A percentile compares a stretch with the other conserved stretches of the same genome.
Conservation (phyloP, 30 jellyfish, hydroid and myxozoan species). For the Hydractinia symbiolongicarpus region DNA sequence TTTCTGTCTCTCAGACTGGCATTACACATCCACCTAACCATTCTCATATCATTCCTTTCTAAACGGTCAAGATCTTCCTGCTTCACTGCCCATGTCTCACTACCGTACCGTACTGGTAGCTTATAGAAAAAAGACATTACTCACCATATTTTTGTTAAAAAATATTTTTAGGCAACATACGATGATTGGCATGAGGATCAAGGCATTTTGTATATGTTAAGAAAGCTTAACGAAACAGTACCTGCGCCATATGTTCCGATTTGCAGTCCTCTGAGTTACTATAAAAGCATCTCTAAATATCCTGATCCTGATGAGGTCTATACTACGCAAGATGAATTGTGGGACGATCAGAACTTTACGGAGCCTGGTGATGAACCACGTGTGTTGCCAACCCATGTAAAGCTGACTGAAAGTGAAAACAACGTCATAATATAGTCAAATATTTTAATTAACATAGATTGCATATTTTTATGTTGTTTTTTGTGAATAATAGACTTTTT, state of each 20-base stretch:
- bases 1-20: too few relatives aligned
- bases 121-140: too few relatives aligned
- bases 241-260: slow-evolving; percentile 59
- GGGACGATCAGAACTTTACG: slow-evolving; percentile 20
- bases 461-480: background rate
- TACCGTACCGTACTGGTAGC: too few relatives aligned
- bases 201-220: slow-evolving; percentile 54
- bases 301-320: slow-evolving; percentile 27
- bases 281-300: slow-evolving; percentile 14
- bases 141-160: background rate
- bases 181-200: slow-evolving; percentile 79
- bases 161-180: slow-evolving; percentile 5
- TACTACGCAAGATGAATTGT: slow-evolving; percentile 14
- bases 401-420: slow-evolving; percentile 1
- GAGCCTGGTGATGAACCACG: background rate
- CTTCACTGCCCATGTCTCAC: too few relatives aligned
- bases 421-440: background rate
- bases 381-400: slow-evolving; percentile 8
- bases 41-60: too few relatives aligned
- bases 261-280: slow-evolving; percentile 60
- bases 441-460: background rate
- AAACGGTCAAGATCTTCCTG: too few relatives aligned
- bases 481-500: slow-evolving; percentile 1
- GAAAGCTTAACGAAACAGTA: slow-evolving; percentile 44
- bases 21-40: too few relatives aligned